These are phyloP conservation scores for Dipus sagitta DNA, from an alignment of 2,797 vertebrate species.

Conservation along the genomic window DNA sequence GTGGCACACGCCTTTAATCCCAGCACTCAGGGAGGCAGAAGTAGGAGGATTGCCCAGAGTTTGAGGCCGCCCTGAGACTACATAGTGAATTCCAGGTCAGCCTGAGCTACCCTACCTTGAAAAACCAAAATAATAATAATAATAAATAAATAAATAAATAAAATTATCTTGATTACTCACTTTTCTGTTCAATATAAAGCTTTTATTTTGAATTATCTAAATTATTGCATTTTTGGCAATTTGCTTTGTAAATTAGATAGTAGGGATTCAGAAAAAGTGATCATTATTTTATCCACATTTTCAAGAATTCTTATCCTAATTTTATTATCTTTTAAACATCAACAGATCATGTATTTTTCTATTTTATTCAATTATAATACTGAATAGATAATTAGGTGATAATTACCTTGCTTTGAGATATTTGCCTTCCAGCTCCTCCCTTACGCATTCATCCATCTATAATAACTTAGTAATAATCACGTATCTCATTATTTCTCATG, in stretches of 20 bases:
- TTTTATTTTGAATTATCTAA: constrained; percentile 47
- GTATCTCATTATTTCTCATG: neutral
- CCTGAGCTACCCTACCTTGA: no score
- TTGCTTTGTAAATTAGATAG: neutral
- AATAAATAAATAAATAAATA: no score
- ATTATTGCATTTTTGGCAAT: neutral
- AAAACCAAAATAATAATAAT: no score
- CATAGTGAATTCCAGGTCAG: no score
- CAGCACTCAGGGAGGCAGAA: no score
- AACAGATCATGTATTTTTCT: constrained; percentile 27
- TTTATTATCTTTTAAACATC: constrained; percentile 52
- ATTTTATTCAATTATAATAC: constrained; percentile 53
- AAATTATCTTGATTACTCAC: constrained; percentile 47
- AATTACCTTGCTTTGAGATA: constrained; percentile 36
- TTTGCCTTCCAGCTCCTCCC: constrained; percentile 7
- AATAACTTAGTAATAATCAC: constrained; percentile 22
- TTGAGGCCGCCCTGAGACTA: no score
- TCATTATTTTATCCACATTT: no score
- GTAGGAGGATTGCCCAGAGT: no score
- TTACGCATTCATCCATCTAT: constrained; percentile 31
- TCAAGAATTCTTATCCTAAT: no score
- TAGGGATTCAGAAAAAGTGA: no score
- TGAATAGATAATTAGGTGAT: constrained; percentile 19
- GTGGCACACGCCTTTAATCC: no score
- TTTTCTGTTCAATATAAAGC: constrained; percentile 3